Evolutionary conservation across 1,140 invertebrate species (phyloP).

Genomic region (Holcopasites calliopsidis): DNA sequence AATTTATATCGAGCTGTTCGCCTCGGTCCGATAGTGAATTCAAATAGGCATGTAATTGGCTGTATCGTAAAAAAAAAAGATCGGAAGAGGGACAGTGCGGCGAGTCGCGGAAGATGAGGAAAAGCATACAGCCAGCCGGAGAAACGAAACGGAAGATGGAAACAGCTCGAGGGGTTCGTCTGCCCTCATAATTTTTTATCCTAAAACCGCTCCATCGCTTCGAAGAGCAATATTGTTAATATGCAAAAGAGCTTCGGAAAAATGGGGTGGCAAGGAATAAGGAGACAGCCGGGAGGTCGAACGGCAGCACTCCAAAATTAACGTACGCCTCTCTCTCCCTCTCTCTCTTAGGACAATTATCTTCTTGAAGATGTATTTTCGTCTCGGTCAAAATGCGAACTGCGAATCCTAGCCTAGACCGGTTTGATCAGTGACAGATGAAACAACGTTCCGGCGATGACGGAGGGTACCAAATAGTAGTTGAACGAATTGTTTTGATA

Average conservation of each 20-base stretch:
- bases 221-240: slow-evolving; percentile 79
- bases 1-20: slow-evolving; percentile 75
- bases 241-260: slow-evolving; percentile 79
- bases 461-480: slow-evolving; percentile 54
- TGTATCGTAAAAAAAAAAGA: slow-evolving; percentile 78
- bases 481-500: slow-evolving; percentile 78
- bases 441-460: slow-evolving; percentile 54
- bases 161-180: slow-evolving; percentile 48
- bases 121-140: slow-evolving; percentile 43
- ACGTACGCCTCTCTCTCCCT: slow-evolving; percentile 52
- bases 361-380: slow-evolving; percentile 66
- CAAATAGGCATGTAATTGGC: slow-evolving; percentile 80
- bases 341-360: slow-evolving; percentile 67
- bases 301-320: slow-evolving; percentile 49
- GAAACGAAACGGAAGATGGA: slow-evolving; percentile 56
- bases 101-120: slow-evolving; percentile 35
- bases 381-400: slow-evolving; percentile 1
- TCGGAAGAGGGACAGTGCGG: not conserved
- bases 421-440: slow-evolving; percentile 65
- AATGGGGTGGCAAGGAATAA: slow-evolving; percentile 77
- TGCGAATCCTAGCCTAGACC: slow-evolving; percentile 27
- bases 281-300: slow-evolving; percentile 65
- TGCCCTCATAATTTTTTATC: slow-evolving; percentile 78
- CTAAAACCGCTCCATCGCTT: slow-evolving; percentile 72
- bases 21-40: slow-evolving; percentile 77